These are phyloP conservation scores for Poeciliopsis gracilis DNA, from an alignment of 2,797 vertebrate genomes.

Conservation along the genomic window DNA sequence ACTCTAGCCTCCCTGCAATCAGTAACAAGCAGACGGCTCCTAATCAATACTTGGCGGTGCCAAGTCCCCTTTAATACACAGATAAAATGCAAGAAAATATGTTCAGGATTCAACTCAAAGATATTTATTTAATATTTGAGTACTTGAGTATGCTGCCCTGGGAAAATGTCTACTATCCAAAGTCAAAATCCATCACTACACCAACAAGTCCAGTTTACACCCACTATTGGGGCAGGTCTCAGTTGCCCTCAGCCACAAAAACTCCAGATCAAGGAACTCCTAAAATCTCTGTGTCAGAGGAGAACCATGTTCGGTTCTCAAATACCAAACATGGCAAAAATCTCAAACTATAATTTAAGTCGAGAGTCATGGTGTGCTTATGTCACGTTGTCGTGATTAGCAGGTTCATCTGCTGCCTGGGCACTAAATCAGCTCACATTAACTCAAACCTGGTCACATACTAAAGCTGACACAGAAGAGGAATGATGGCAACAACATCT, in stretches of 20 bases:
- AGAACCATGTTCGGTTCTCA: neutral
- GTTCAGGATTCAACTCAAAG: neutral
- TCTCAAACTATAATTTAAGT: neutral
- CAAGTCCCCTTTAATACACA: neutral
- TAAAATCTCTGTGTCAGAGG: neutral
- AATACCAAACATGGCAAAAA: neutral
- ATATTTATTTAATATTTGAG: neutral
- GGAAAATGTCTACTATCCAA: neutral
- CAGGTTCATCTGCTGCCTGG: slow-evolving; percentile 18
- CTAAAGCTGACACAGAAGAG: slow-evolving; percentile 55
- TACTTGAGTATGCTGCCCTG: neutral
- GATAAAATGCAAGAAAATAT: neutral
- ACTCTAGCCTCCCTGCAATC: neutral
- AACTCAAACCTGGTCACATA: slow-evolving; percentile 46
- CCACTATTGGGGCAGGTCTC: no score
- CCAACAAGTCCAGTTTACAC: neutral
- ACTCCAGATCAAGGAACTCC: neutral
- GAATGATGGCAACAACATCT: slow-evolving; percentile 53
- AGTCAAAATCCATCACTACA: neutral
- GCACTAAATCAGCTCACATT: slow-evolving; percentile 60
- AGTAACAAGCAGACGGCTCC: neutral
- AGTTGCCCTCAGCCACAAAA: neutral
- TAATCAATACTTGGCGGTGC: neutral
- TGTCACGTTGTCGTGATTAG: slow-evolving; percentile 16
- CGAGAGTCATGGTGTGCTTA: neutral